Evolutionary conservation across 2,797 vertebrate genomes (phyloP).

Genomic region (Danio choprae): DNA sequence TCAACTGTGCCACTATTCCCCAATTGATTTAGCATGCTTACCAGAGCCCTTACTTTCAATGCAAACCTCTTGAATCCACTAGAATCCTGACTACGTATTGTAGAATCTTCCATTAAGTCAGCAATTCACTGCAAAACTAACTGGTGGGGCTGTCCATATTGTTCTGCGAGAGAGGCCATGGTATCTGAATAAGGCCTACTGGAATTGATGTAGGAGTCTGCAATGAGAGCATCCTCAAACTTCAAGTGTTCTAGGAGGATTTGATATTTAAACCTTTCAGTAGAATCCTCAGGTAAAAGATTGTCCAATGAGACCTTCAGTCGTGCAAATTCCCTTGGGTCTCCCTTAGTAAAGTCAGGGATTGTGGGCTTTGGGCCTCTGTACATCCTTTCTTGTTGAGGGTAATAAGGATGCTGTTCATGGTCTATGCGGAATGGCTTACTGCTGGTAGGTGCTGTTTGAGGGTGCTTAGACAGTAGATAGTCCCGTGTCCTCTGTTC

Average conservation of each 20-base stretch:
- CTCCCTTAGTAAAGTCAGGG: neutral
- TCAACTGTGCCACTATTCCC: neutral
- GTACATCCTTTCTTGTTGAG: too few relatives aligned
- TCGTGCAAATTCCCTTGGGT: neutral
- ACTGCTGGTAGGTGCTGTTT: too few relatives aligned
- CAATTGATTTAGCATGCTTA: neutral
- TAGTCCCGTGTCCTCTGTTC: too few relatives aligned
- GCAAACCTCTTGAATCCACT: neutral
- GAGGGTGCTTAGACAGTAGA: too few relatives aligned
- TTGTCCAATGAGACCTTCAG: neutral
- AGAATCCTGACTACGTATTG: neutral
- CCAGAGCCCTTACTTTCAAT: constrained; percentile 2
- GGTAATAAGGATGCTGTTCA: too few relatives aligned
- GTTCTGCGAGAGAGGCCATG: neutral
- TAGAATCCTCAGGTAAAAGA: neutral
- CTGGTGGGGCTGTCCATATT: neutral
- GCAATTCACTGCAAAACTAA: neutral
- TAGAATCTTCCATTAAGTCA: neutral
- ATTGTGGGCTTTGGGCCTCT: neutral
- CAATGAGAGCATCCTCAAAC: constrained; percentile 5
- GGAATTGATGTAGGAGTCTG: neutral
- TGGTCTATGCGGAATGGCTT: too few relatives aligned
- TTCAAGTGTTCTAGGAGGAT: neutral
- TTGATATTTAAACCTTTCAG: constrained; percentile 6
- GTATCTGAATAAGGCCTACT: neutral